Evolutionary conservation across 2,113 vertebrate species (phyloP).

Genomic region (Thomomys bottae): DNA sequence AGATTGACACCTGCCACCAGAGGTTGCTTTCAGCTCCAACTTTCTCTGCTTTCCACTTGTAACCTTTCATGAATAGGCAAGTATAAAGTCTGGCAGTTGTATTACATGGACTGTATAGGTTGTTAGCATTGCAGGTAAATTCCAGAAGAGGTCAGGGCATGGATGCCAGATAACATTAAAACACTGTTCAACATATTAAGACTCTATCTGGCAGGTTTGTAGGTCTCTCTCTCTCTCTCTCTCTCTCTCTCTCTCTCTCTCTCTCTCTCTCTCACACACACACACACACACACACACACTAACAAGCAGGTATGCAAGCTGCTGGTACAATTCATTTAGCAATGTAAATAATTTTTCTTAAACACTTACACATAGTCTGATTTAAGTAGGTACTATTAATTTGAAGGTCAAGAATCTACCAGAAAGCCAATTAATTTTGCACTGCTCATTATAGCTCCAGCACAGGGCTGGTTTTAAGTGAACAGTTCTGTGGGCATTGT

Average conservation of each 20-base stretch:
- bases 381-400: neutral
- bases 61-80: neutral
- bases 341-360: slow-evolving; percentile 13
- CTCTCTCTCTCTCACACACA: neutral
- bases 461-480: slow-evolving; percentile 34
- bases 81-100: neutral
- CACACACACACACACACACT: slow-evolving; percentile 67
- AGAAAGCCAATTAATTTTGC: slow-evolving; percentile 8
- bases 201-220: slow-evolving; percentile 25
- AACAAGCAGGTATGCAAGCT: slow-evolving; percentile 72
- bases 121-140: neutral
- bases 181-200: neutral
- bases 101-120: neutral
- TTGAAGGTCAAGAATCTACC: slow-evolving; percentile 61
- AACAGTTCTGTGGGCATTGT: slow-evolving; percentile 54
- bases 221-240: neutral
- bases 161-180: neutral
- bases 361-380: neutral
- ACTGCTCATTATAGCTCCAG: slow-evolving; percentile 32
- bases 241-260: too few species aligned
- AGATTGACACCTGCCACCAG: neutral
- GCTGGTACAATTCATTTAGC: slow-evolving; percentile 42
- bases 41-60: slow-evolving; percentile 47
- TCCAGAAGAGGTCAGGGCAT: slow-evolving; percentile 32
- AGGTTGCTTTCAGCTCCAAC: neutral